phyloP scores from a whole-genome alignment of 2,113 vertebrate species.

The Upupa epops region DNA sequence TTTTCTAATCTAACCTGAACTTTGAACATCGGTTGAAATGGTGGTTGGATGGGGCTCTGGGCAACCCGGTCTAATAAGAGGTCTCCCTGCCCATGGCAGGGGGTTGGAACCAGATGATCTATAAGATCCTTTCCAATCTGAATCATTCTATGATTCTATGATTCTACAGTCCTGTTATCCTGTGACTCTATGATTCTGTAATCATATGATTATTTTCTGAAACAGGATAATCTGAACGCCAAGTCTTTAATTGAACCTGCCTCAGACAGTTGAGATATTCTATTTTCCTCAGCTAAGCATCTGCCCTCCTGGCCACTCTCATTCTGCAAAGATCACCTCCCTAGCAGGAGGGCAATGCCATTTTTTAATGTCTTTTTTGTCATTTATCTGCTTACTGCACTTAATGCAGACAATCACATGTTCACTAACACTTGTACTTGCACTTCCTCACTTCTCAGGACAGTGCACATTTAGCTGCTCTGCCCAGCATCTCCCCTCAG shows the following conservation, averaged over 20 bases:
- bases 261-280: not conserved
- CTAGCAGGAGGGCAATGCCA: not conserved
- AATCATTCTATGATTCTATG: too few relatives aligned
- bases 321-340: not conserved
- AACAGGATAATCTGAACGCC: not conserved
- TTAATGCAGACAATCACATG: not conserved
- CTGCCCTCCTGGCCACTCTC: not conserved
- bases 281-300: not conserved
- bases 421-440: not conserved
- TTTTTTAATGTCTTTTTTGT: not conserved
- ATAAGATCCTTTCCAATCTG: too few relatives aligned
- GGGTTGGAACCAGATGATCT: too few relatives aligned
- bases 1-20: not conserved
- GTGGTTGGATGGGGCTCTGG: too few relatives aligned
- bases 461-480: not conserved
- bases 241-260: not conserved
- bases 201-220: not conserved
- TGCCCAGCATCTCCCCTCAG: not conserved
- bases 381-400: not conserved
- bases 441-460: not conserved
- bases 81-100: too few relatives aligned
- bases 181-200: too few relatives aligned
- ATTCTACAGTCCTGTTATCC: too few relatives aligned
- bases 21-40: not conserved
- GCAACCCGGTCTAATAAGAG: too few relatives aligned